Evolutionary conservation across 2,888 invertebrate species (phyloP).

Genomic region (Eustalomyia histrio): DNA sequence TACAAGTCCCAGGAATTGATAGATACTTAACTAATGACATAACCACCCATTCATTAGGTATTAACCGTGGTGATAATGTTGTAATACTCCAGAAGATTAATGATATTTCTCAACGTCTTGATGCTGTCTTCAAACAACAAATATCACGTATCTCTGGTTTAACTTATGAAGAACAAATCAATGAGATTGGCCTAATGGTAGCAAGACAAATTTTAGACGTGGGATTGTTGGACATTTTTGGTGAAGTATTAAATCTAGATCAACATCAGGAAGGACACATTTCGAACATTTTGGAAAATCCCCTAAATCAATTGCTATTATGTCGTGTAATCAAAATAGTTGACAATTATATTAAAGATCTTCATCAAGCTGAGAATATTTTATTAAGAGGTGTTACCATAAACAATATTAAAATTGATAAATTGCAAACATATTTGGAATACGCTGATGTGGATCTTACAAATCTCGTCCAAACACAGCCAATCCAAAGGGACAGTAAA

Average conservation of each 20-base stretch:
- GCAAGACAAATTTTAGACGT: slow-evolving; percentile 60
- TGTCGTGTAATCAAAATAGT: slow-evolving; percentile 79
- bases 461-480: slow-evolving; percentile 65
- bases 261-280: slow-evolving; percentile 26
- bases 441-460: slow-evolving; percentile 82
- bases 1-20: background rate
- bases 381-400: slow-evolving; percentile 82
- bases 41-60: too few relatives aligned
- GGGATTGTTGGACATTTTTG: slow-evolving; percentile 68
- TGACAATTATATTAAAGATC: slow-evolving; percentile 81
- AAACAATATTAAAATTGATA: slow-evolving; percentile 83
- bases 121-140: slow-evolving; percentile 57
- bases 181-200: slow-evolving; percentile 69
- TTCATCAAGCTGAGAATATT: slow-evolving; percentile 82
- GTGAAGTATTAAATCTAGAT: slow-evolving; percentile 64
- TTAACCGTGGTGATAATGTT: background rate
- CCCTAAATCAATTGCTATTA: slow-evolving; percentile 68
- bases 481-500: slow-evolving; percentile 69
- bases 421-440: slow-evolving; percentile 85
- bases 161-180: slow-evolving; percentile 81
- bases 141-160: slow-evolving; percentile 6
- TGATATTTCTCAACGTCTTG: slow-evolving; percentile 82
- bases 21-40: background rate
- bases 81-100: slow-evolving; percentile 72
- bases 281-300: slow-evolving; percentile 41